Base-by-base conservation (phyloP, 2,797 vertebrate genomes). In the Enteromius afrohamiltoni region DNA sequence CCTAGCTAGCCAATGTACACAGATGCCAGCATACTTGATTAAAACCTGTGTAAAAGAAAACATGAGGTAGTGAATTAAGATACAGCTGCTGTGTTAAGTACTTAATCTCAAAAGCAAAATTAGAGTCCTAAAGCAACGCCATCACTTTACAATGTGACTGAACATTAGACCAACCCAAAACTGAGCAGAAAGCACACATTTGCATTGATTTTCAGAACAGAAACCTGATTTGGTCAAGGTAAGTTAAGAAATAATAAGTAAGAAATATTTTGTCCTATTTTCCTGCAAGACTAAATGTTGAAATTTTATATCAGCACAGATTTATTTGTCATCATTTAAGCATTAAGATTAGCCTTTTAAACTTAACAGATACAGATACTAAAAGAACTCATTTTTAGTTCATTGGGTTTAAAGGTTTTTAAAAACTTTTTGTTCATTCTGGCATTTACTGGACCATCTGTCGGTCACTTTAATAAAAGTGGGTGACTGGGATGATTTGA, bases 401-500 rank as follows among this genome's bases (percentile, higher is more conserved):
- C 1, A 60, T 60, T 4, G 58, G 23, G 23, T 31, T 31, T 31
- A 31, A 31, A 31, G 31, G 2, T 31, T 14, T 60, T 26, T 26
- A 26, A 70, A 47, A 62, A 47, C 10, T 10, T 68, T 51, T 21
- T 31, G 10, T 34, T 31, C 31, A 31, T 3, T 31, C 31, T 31
- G 31, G 31, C 47, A 79, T 79, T 79, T 40, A 71, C 42, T 71
- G 14, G 68, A 53, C 45, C 77, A 29, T 70, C 34, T 80, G 47
- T 68, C 26, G 34, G 10, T 55, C 19, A 29, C 51, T 40, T 80
- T 16, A 71, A 71, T 31, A 70, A n/a, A 80, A 60, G 13, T 14
- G 2, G 37, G 65, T 45, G 23, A 60, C 23, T 14, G 17, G 11
- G 23, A 29, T 45, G 49, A 80, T 14, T 70, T 42, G 23, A 60